Conservation (phyloP, 2,113 vertebrate genomes). For the Oceanites oceanicus region DNA sequence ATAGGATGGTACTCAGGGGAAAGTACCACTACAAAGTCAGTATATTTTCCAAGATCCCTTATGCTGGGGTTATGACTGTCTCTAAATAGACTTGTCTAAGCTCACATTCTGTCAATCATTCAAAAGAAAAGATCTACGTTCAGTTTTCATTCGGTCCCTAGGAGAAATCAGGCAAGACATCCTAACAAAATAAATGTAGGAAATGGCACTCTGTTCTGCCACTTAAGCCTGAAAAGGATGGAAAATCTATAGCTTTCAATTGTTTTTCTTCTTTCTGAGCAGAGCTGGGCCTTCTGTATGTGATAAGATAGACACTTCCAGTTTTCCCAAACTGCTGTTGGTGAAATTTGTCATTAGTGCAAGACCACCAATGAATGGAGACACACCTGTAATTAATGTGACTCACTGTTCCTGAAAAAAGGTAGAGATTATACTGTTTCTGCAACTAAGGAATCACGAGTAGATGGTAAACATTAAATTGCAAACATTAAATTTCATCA, state of each 20-base stretch:
- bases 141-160: not conserved
- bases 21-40: not conserved
- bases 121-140: not conserved
- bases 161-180: not conserved
- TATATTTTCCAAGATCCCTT: not conserved
- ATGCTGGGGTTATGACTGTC: not conserved
- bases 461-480: not conserved
- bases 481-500: not conserved
- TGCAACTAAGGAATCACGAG: not conserved
- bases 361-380: not conserved
- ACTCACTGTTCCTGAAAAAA: not conserved
- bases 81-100: slow-evolving; percentile 21
- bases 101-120: not conserved
- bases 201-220: not conserved
- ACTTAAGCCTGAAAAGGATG: not conserved
- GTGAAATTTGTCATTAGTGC: not conserved
- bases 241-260: not conserved
- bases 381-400: not conserved
- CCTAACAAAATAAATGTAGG: not conserved
- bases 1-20: not conserved
- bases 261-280: not conserved
- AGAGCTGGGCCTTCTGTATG: not conserved
- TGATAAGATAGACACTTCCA: not conserved
- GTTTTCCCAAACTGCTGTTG: not conserved
- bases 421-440: not conserved